Evolutionary conservation across 2,888 invertebrate species (phyloP).

Genomic region (Agrotis clavis): DNA sequence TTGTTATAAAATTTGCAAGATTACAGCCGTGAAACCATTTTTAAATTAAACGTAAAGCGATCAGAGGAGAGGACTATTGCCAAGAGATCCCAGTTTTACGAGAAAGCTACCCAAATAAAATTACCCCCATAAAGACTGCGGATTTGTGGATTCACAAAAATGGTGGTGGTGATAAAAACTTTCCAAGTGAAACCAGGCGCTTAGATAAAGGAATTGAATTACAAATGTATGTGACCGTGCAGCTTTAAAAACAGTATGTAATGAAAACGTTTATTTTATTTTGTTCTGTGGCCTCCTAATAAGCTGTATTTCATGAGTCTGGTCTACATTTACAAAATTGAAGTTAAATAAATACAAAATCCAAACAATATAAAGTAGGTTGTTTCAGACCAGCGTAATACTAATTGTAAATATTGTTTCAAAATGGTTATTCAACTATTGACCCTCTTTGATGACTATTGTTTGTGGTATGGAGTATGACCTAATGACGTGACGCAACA

Average conservation of each 20-base stretch:
- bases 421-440: constrained; percentile 35
- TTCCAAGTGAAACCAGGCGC: constrained; percentile 44
- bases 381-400: constrained; percentile 1
- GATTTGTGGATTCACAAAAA: constrained; percentile 68
- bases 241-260: constrained; percentile 1
- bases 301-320: constrained; percentile 10
- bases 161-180: constrained; percentile 53
- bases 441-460: constrained; percentile 34
- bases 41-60: constrained; percentile 61
- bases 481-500: constrained; percentile 57
- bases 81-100: constrained; percentile 64
- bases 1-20: constrained; percentile 58
- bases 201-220: constrained; percentile 52
- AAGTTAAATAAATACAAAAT: constrained; percentile 2
- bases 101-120: constrained; percentile 70
- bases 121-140: constrained; percentile 67
- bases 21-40: constrained; percentile 50
- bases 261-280: constrained; percentile 25
- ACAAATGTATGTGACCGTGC: constrained; percentile 47
- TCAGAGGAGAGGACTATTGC: constrained; percentile 58
- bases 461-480: constrained; percentile 40
- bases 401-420: constrained; percentile 24
- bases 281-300: neutral
- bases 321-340: neutral
- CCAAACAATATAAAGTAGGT: neutral